phyloP scores from a whole-genome alignment of 2,888 invertebrate species.

The Sinotaia quadrata region DNA sequence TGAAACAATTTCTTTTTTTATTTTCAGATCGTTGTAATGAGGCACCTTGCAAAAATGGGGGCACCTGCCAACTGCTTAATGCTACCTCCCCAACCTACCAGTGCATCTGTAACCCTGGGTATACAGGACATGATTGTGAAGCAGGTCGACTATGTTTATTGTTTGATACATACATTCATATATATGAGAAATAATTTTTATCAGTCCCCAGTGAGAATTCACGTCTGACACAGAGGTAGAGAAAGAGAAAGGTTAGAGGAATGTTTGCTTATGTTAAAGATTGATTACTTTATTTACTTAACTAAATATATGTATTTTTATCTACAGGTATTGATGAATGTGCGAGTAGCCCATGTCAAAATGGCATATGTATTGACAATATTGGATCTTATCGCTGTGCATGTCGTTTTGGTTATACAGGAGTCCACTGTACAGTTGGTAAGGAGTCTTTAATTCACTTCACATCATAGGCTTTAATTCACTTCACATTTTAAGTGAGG shows the following conservation, averaged over 20 bases:
- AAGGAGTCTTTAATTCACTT: no score
- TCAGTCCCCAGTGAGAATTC: no score
- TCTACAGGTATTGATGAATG: slow-evolving; percentile 81
- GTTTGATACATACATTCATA: no score
- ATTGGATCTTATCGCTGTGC: slow-evolving; percentile 37
- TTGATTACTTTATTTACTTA: neutral
- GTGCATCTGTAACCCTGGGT: slow-evolving; percentile 81
- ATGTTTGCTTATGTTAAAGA: no score
- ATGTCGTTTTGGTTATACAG: slow-evolving; percentile 38
- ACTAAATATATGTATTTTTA: neutral
- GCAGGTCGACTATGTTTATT: no score
- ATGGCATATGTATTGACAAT: slow-evolving; percentile 76
- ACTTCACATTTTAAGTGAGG: no score
- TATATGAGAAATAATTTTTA: no score
- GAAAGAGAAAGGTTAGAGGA: no score
- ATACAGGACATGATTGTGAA: slow-evolving; percentile 35
- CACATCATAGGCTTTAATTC: no score
- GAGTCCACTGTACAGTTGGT: slow-evolving; percentile 73
- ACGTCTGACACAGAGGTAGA: no score
- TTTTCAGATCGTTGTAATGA: slow-evolving; percentile 36
- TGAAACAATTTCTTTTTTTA: no score
- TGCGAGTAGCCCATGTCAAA: slow-evolving; percentile 36
- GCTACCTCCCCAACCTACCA: slow-evolving; percentile 76
- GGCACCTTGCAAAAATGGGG: slow-evolving; percentile 44
- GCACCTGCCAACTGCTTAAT: slow-evolving; percentile 32